Base-by-base conservation (phyloP, 64 coral and sea anemone genomes). In the Actinia tenebrosa region DNA sequence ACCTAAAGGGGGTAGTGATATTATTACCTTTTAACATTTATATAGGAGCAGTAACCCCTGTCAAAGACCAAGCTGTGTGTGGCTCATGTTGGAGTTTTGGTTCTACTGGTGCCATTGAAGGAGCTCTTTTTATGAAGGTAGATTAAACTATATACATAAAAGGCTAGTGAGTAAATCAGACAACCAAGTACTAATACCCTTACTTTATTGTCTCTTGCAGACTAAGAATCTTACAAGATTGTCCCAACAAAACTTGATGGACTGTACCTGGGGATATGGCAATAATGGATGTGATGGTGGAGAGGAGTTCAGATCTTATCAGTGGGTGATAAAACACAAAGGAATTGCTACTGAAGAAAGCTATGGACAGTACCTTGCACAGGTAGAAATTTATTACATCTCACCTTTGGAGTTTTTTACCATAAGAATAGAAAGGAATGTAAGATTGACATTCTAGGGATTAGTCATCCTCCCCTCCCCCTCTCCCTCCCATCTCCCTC, bases 11-110 rank as follows among this genome's bases (percentile, higher is more conserved):
- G 53, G 6, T 8, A 55, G 11, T 56, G 25, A 14, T 62, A 60
- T 53, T 22, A 79, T 42, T 61, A 5, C 75, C 22, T 25, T 11
- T 71, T 37, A 37, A 0, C 10, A 16, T 75, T 58, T 75, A 23
- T 85, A 86, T 26, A 98, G 96, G 96, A n/a, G 96, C 96, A n/a
- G 96, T 98, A 42, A 98, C 96, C 17, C 92, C 96, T 78, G 96
- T 98, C 3, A 98, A 98, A 88, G 96, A 98, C 55, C 96, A 98
- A 80, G 96, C 87, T 83, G 88, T 94, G 2, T 99, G 97, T 93
- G 97, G 97, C 19, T 99, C 97, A 58, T 99, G 97, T 61, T 99
- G 97, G 97, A 95, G 93, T 88, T 99, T 99, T 95, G 97, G 97
- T 46, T 56, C 97, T 47, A 93, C 93, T 86, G 97, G 97, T 81